Conservation (phyloP, 2,888 invertebrate genomes). For the Dolichopus griseipennis region DNA sequence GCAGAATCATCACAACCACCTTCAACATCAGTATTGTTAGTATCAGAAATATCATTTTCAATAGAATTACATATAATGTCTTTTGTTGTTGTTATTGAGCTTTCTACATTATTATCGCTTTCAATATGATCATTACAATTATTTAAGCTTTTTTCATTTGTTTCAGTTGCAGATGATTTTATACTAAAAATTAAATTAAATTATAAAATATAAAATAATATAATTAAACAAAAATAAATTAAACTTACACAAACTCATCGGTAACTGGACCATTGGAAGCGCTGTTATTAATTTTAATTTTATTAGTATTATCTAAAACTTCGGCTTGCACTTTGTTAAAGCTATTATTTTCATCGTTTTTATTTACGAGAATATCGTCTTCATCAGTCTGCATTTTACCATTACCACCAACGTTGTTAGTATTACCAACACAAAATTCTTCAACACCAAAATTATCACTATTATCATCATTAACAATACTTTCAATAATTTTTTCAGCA, state of each 20-base stretch:
- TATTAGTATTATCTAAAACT: constrained; percentile 6
- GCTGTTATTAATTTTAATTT: neutral
- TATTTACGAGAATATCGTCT: constrained; percentile 3
- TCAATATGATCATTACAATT: neutral
- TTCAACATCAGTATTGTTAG: neutral
- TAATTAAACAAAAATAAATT: neutral
- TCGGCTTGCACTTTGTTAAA: neutral
- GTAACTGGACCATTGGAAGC: neutral
- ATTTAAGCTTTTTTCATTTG: neutral
- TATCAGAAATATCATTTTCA: neutral
- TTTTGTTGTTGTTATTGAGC: neutral
- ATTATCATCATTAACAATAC: constrained; percentile 1
- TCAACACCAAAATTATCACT: neutral
- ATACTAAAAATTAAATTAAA: neutral
- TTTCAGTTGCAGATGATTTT: neutral
- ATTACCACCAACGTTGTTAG: neutral
- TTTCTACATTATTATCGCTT: neutral
- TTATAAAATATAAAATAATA: neutral
- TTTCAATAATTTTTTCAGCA: neutral
- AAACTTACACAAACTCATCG: neutral
- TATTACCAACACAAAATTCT: too few relatives aligned
- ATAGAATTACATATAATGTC: neutral
- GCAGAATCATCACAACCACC: neutral
- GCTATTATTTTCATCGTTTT: neutral
- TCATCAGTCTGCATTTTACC: constrained; percentile 3